A percentile compares a stretch with the other conserved stretches of the same genome.
Evolutionary conservation across 2,888 invertebrate species (phyloP).

Genomic region (Apodemia zela): DNA sequence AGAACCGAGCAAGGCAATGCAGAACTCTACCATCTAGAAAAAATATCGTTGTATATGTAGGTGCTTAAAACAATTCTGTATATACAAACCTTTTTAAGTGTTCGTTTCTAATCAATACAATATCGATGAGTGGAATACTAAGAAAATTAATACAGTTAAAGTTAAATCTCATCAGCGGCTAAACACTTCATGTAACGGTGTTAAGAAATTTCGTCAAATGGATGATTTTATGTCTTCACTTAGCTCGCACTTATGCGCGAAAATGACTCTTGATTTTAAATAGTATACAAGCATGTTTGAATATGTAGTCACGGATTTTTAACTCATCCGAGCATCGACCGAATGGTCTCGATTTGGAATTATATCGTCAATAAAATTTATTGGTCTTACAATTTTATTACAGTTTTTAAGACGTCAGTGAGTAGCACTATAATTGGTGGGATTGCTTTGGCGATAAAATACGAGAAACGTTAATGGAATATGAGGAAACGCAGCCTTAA

Average conservation of each 20-base stretch:
- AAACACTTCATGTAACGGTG: conserved; percentile 28
- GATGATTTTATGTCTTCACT: conserved; percentile 31
- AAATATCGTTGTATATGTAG: too few relatives aligned
- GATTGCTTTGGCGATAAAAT: not conserved
- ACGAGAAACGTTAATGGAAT: not conserved
- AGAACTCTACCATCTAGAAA: too few relatives aligned
- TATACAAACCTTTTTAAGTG: too few relatives aligned
- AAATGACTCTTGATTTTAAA: conserved; percentile 32
- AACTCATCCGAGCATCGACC: conserved; percentile 27
- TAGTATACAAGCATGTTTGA: conserved; percentile 26
- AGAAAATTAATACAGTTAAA: conserved; percentile 17
- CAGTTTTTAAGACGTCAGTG: conserved; percentile 35
- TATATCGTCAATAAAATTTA: conserved; percentile 53
- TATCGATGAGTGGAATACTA: not conserved
- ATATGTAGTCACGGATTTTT: conserved; percentile 26
- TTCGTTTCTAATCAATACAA: too few relatives aligned
- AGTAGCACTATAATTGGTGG: conserved; percentile 18
- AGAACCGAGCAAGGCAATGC: too few relatives aligned
- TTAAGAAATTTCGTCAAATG: conserved; percentile 32
- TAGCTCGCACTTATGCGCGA: conserved; percentile 32
- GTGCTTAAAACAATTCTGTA: too few relatives aligned
- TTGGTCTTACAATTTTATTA: conserved; percentile 42
- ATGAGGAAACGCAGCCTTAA: not conserved
- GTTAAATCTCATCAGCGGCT: conserved; percentile 13
- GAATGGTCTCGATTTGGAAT: conserved; percentile 38